Evolutionary conservation across 2,797 vertebrate species (phyloP).

Genomic region (Acropternis orthonyx): DNA sequence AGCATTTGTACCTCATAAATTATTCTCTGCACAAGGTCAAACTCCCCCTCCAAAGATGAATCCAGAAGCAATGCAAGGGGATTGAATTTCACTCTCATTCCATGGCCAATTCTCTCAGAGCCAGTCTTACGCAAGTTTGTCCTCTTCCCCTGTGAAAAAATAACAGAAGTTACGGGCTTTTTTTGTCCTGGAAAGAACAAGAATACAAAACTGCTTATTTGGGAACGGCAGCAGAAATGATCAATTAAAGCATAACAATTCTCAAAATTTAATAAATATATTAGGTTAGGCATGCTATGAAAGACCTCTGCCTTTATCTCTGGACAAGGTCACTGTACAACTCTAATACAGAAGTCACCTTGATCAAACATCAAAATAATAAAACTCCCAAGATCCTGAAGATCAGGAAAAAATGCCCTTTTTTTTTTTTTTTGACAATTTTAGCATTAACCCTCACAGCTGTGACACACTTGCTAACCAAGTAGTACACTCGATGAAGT

Average conservation of each 20-base stretch:
- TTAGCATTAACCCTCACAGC: neutral
- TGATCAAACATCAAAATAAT: neutral
- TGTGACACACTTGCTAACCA: neutral
- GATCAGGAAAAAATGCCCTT: neutral
- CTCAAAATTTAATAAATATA: neutral
- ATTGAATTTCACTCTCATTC: slow-evolving; percentile 96
- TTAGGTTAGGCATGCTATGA: neutral
- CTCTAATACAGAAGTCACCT: neutral
- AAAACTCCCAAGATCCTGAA: neutral
- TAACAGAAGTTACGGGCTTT: neutral
- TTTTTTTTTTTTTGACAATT: neutral
- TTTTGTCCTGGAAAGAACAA: neutral
- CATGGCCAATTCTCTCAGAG: slow-evolving; percentile 90
- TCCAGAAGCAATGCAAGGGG: slow-evolving; percentile 93
- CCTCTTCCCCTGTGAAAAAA: slow-evolving; percentile 86
- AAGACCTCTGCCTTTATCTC: neutral
- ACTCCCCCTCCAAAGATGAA: slow-evolving; percentile 96
- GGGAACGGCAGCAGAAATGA: neutral
- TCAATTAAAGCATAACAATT: neutral
- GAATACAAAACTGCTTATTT: neutral
- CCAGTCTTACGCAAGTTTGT: slow-evolving; percentile 92
- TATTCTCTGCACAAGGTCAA: slow-evolving; percentile 96
- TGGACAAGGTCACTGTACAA: neutral
- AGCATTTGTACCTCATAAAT: slow-evolving; percentile 88
- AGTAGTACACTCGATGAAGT: neutral